Evolutionary conservation across 2,888 invertebrate species (phyloP), one percentile per base, ranked within the genome.

Genomic region (Myopa tessellatipennis): DNA sequence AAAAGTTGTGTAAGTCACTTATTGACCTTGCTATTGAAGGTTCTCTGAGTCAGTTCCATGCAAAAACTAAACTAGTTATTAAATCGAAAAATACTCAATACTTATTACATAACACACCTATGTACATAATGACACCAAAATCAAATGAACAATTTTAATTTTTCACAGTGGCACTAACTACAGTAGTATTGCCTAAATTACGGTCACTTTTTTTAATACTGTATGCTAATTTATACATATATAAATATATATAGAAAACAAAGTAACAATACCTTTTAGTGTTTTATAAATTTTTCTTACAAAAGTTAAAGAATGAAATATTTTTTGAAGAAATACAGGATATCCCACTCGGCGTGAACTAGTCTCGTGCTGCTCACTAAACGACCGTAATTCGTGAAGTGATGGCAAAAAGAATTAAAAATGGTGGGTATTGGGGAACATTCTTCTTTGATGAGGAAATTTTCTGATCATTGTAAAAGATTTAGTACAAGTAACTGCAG

Each of bases 351-450:
- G 84, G 85, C 84, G 85, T 83, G 84, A 85, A 86, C 84, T 83
- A 83, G 83, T 85, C 88, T 86, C 87, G 88, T 89, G 88, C 84
- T 89, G 88, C 84, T 88, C 87, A 88, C 87, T 87, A 83, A 82
- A 87, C 88, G 86, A 88, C 86, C 85, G 86, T 83, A 85, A 85
- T 84, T 85, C 88, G 88, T 85, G 83, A 88, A 89, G 88, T 88
- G 87, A 83, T 82, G 81, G 80, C 67, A 77, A 79, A 81, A 74
- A 79, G 78, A 79, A 80, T 77, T 74, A 74, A 82, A 80, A 80
- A 79, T 82, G 80, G 80, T 78, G 79, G 79, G 76, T 73, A n/a
- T n/a, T n/a, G n/a, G 74, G 55, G 45, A 38, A 18, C 18, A n/a
- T 40, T 77, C 63, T 50, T 67, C 58, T 38, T 18, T 38, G n/a